These are phyloP conservation scores for Onchidella celtica DNA, from an alignment of 2,888 invertebrate genomes.

Conservation along the genomic window DNA sequence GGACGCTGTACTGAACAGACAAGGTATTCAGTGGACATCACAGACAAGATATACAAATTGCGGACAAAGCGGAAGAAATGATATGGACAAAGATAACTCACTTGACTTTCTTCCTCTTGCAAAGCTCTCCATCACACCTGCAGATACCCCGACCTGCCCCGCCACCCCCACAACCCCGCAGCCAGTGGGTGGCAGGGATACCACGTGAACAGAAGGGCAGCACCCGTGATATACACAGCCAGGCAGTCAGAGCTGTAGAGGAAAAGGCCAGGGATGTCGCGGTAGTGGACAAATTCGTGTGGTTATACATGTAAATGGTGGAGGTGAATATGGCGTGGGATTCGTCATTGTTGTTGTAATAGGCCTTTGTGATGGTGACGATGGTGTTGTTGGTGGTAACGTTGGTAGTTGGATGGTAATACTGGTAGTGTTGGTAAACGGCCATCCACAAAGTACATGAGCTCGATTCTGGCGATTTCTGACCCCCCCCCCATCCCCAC, in stretches of 20 bases:
- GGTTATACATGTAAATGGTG: slow-evolving; percentile 25
- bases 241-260: slow-evolving; percentile 33
- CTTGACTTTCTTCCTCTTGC: slow-evolving; percentile 15
- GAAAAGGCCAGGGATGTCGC: too few relatives aligned
- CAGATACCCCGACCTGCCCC: slow-evolving; percentile 7
- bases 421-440: neutral
- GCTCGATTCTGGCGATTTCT: too few relatives aligned
- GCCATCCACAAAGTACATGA: too few relatives aligned
- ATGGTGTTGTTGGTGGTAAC: slow-evolving; percentile 5
- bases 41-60: neutral
- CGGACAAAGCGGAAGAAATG: neutral
- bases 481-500: too few relatives aligned
- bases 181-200: slow-evolving; percentile 17
- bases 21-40: neutral
- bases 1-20: neutral
- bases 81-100: neutral
- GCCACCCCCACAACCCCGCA: neutral
- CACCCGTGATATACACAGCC: slow-evolving; percentile 14
- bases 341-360: too few relatives aligned
- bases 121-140: neutral
- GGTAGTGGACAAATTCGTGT: too few relatives aligned
- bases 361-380: neutral
- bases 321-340: neutral
- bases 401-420: neutral
- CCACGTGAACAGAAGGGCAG: slow-evolving; percentile 19